Percentiles rank a stretch among this genome's conserved stretches.
phyloP scores from a whole-genome alignment of 1,140 invertebrate species.

The Drosophila sp. region DNA sequence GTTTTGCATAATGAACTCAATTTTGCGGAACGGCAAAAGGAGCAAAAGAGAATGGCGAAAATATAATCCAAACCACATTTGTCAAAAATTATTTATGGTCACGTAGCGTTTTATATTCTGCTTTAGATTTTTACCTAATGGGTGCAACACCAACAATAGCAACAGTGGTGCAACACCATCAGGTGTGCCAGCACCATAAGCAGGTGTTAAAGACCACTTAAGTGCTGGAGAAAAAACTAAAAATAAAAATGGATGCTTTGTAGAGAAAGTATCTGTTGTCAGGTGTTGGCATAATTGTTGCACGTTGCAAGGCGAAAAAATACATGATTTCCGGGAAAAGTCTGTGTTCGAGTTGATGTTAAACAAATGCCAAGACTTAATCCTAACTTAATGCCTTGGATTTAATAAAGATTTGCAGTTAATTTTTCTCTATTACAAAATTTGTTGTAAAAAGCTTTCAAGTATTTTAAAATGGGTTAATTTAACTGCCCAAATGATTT shows the following conservation, averaged over 20 bases:
- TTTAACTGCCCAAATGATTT: no score
- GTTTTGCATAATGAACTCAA: constrained; percentile 54
- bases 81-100: constrained; percentile 79
- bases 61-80: constrained; percentile 55
- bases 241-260: constrained; percentile 46
- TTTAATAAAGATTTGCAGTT: no score
- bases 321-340: constrained; percentile 33
- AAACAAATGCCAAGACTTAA: no score
- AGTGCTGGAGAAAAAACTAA: constrained; percentile 53
- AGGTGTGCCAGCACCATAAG: constrained; percentile 40
- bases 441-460: no score
- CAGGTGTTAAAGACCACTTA: constrained; percentile 80
- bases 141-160: constrained; percentile 37
- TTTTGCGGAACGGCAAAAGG: constrained; percentile 45
- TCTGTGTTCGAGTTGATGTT: neutral
- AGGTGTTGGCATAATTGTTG: constrained; percentile 57
- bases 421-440: no score
- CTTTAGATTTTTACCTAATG: constrained; percentile 56
- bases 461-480: no score
- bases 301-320: constrained; percentile 21
- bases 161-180: constrained; percentile 34
- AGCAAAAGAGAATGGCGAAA: constrained; percentile 23
- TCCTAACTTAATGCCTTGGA: no score
- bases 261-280: constrained; percentile 22
- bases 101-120: constrained; percentile 65